Evolutionary conservation across 1,140 invertebrate species (phyloP).

Genomic region (Hyposmocoma kahamanoa): DNA sequence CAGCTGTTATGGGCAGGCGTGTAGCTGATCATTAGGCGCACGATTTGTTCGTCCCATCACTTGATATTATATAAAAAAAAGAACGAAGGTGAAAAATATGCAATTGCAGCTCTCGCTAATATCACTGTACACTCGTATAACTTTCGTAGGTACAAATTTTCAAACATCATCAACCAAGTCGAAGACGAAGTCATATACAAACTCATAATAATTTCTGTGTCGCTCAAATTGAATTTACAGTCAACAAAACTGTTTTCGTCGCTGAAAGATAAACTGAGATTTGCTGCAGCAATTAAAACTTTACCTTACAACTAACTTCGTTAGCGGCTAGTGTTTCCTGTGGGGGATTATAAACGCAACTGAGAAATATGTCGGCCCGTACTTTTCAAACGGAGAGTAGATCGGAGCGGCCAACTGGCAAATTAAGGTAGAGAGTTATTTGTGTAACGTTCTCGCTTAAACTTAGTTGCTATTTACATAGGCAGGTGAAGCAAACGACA

Average conservation of each 20-base stretch:
- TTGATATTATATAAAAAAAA: no score
- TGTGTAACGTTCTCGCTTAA: slow-evolving; percentile 28
- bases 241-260: slow-evolving; percentile 56
- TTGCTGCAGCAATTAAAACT: slow-evolving; percentile 66
- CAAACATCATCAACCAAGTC: no score
- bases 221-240: slow-evolving; percentile 59
- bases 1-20: no score
- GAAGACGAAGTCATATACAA: no score
- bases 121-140: no score
- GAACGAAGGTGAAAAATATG: no score
- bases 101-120: no score
- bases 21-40: no score
- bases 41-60: no score
- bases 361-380: slow-evolving; percentile 46
- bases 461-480: no score
- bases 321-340: slow-evolving; percentile 50
- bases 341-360: slow-evolving; percentile 37
- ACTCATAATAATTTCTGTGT: slow-evolving; percentile 31
- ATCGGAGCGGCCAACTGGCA: slow-evolving; percentile 31
- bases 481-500: no score
- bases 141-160: no score
- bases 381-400: slow-evolving; percentile 34
- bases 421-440: slow-evolving; percentile 30
- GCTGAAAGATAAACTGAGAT: slow-evolving; percentile 64
- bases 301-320: slow-evolving; percentile 64